phyloP scores from a whole-genome alignment of 2,113 vertebrate species.

The Rhinogobius similis region DNA sequence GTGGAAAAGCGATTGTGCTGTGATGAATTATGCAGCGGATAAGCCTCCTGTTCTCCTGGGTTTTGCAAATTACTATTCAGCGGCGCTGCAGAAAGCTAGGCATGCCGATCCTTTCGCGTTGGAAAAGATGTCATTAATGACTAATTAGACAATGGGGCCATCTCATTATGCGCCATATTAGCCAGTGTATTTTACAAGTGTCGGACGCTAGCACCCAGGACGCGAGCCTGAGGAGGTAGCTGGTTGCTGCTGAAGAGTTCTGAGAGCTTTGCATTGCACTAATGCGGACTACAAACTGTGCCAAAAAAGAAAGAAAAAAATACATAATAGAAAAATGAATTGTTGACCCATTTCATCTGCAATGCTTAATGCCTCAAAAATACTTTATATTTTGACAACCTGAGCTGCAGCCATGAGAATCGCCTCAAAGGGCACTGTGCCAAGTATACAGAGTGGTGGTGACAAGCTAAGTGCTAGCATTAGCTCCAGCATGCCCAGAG shows the following conservation, averaged over 20 bases:
- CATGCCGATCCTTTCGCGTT: conserved; percentile 22
- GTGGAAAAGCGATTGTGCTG: conserved; percentile 15
- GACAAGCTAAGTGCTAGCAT: not conserved
- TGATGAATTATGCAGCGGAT: conserved; percentile 60
- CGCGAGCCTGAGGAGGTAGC: not conserved
- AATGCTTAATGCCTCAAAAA: conserved; percentile 11
- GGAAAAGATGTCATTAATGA: conserved; percentile 54
- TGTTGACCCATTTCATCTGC: conserved; percentile 31
- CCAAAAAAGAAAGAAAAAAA: conserved; percentile 6
- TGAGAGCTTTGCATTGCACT: conserved; percentile 46
- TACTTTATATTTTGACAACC: conserved; percentile 16
- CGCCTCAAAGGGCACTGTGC: conserved; percentile 8
- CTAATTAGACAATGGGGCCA: conserved; percentile 45
- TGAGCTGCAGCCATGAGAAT: conserved; percentile 7
- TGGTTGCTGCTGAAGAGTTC: conserved; percentile 43
- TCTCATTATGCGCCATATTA: conserved; percentile 17
- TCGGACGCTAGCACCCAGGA: not conserved
- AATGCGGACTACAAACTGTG: conserved; percentile 38
- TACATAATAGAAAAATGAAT: conserved; percentile 8
- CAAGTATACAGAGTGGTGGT: not conserved
- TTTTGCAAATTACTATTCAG: conserved; percentile 47
- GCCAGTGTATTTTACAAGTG: conserved; percentile 27
- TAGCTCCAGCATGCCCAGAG: conserved; percentile 13
- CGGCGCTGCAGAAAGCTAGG: conserved; percentile 44
- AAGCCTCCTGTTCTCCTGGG: conserved; percentile 48